Conservation (phyloP, 2,888 invertebrate genomes). For the Eupithecia dodoneata region DNA sequence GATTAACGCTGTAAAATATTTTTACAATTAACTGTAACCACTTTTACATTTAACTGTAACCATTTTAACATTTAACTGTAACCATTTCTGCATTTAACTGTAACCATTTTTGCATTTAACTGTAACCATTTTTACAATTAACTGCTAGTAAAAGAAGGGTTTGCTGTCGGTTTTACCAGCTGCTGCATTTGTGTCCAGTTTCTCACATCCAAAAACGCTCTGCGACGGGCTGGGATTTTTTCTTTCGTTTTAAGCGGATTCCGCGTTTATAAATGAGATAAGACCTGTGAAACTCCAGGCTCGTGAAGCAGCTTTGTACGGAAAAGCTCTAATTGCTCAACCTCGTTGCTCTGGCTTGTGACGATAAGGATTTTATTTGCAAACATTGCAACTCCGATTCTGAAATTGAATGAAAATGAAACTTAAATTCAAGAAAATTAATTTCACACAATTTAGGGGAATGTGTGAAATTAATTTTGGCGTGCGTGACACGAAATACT, state of each 20-base stretch:
- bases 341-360: constrained; percentile 58
- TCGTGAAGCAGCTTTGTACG: constrained; percentile 59
- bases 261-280: neutral
- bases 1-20: too few species aligned
- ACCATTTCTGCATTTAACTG: too few species aligned
- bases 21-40: too few species aligned
- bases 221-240: neutral
- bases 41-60: too few species aligned
- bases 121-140: too few species aligned
- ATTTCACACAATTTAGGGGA: neutral
- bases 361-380: constrained; percentile 65
- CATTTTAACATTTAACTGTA: too few species aligned
- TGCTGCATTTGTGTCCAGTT: neutral
- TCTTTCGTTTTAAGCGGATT: neutral
- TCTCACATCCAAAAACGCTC: neutral
- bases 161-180: neutral
- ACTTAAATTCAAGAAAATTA: too few species aligned
- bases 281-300: constrained; percentile 39
- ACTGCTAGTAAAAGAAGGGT: neutral
- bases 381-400: constrained; percentile 44
- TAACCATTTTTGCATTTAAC: too few species aligned
- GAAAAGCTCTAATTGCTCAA: constrained; percentile 73
- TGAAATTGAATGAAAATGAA: neutral
- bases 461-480: neutral
- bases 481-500: neutral